phyloP scores from a whole-genome alignment of 2,797 vertebrate species.

The Prionace glauca region DNA sequence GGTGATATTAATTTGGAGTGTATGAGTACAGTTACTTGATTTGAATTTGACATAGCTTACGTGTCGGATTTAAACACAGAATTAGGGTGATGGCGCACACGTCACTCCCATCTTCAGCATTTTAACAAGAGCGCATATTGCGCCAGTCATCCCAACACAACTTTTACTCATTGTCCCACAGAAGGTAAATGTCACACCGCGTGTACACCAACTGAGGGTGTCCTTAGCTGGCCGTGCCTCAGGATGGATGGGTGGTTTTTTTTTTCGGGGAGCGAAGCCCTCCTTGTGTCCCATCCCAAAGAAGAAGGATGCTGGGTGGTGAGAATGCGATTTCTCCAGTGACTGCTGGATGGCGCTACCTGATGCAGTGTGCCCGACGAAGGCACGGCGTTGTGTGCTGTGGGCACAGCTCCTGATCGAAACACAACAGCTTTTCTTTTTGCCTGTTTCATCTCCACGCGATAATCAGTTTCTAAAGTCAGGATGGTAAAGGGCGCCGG shows the following conservation, averaged over 20 bases:
- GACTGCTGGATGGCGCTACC: slow-evolving; percentile 33
- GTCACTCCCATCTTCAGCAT: not conserved
- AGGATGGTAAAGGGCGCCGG: not conserved
- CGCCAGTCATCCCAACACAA: not conserved
- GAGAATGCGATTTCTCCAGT: not conserved
- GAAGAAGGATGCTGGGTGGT: not conserved
- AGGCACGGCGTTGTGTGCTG: not conserved
- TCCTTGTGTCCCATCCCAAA: not conserved
- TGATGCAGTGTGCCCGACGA: not conserved
- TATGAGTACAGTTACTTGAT: not conserved
- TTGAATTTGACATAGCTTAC: not conserved
- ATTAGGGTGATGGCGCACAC: too few relatives aligned
- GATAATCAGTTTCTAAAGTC: not conserved
- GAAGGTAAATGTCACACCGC: not conserved
- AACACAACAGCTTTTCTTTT: not conserved
- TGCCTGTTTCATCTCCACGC: not conserved
- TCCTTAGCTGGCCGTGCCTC: not conserved
- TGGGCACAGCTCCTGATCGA: not conserved
- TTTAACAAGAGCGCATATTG: not conserved
- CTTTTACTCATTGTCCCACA: not conserved
- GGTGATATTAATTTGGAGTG: not conserved
- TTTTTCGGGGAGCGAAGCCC: not conserved
- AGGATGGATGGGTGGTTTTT: not conserved
- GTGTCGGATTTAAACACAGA: too few relatives aligned
- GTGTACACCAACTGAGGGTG: not conserved